These are phyloP conservation scores for Brachyhypopomus gauderio DNA, from an alignment of 2,113 vertebrate species.

Conservation along the genomic window DNA sequence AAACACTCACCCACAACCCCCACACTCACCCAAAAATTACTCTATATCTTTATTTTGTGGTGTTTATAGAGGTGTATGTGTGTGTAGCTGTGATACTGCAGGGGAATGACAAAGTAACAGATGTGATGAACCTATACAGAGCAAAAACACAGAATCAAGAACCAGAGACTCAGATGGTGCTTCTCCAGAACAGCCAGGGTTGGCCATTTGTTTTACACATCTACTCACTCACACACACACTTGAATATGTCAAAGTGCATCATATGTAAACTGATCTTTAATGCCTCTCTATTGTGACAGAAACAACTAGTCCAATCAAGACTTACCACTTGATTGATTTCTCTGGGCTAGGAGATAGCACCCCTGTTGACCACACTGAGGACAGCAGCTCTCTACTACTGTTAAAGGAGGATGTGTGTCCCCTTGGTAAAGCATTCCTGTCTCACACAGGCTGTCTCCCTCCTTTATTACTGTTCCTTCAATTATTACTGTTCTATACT, in stretches of 20 bases:
- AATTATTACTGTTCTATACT: too few species aligned
- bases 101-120: conserved; percentile 80
- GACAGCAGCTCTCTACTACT: not conserved
- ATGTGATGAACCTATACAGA: conserved; percentile 73
- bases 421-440: not conserved
- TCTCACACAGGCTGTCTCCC: too few species aligned
- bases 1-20: too few species aligned
- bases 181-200: not conserved
- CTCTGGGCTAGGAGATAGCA: conserved; percentile 69
- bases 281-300: conserved; percentile 56
- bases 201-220: not conserved
- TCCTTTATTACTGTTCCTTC: too few species aligned
- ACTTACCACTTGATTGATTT: conserved; percentile 85
- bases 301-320: conserved; percentile 60
- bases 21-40: not conserved
- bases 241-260: too few species aligned
- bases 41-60: not conserved
- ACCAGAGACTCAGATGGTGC: not conserved
- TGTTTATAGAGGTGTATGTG: not conserved
- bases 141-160: conserved; percentile 38
- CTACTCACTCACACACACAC: not conserved
- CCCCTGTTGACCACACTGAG: conserved; percentile 3
- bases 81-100: conserved; percentile 79
- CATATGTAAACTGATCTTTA: not conserved
- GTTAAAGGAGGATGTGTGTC: not conserved